Evolutionary conservation across 2,113 vertebrate genomes (phyloP).

Genomic region (Grammomys surdaster): DNA sequence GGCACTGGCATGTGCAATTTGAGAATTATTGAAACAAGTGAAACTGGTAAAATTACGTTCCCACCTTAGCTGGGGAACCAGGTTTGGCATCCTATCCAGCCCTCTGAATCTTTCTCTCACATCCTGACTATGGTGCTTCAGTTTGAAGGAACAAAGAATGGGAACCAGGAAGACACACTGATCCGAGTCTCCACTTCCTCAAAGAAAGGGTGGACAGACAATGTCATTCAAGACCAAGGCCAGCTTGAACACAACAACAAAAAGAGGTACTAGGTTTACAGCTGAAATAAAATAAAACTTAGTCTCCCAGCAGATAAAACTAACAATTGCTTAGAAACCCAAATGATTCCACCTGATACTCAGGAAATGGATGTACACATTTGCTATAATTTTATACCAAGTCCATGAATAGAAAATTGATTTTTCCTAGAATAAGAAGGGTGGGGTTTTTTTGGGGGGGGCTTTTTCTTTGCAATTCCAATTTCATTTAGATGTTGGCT

Average conservation of each 20-base stretch:
- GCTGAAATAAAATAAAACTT: neutral
- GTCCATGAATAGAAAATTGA: neutral
- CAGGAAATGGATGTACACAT: neutral
- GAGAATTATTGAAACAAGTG: neutral
- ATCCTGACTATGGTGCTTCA: neutral
- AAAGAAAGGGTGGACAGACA: neutral
- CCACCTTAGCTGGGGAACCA: neutral
- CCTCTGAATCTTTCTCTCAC: neutral
- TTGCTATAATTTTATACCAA: neutral
- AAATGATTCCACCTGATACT: neutral
- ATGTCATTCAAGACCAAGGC: neutral
- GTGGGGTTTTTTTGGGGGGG: too few relatives aligned
- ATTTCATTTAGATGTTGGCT: neutral
- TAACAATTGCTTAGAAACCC: neutral
- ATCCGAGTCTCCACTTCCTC: too few relatives aligned
- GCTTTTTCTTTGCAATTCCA: neutral
- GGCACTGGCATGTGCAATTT: neutral
- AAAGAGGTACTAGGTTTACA: neutral
- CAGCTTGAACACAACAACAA: neutral
- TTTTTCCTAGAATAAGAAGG: neutral
- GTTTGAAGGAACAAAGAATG: neutral
- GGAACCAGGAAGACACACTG: neutral
- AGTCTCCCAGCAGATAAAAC: too few relatives aligned
- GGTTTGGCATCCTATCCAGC: neutral
- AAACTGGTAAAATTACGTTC: neutral